phyloP scores from a whole-genome alignment of 2,113 vertebrate genomes.

The Oreotragus oreotragus region DNA sequence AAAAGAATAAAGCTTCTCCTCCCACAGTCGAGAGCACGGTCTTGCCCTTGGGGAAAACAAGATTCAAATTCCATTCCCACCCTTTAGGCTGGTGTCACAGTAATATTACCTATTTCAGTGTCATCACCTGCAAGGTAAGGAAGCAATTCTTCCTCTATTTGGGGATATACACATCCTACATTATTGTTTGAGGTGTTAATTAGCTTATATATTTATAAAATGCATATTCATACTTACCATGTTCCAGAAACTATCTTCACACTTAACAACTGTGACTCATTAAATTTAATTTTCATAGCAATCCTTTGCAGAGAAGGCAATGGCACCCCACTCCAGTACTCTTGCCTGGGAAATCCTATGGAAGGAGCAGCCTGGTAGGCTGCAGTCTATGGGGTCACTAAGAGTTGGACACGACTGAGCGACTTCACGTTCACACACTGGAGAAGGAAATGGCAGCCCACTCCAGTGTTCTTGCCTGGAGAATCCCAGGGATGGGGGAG shows the following conservation, averaged over 20 bases:
- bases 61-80: neutral
- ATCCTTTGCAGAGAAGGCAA: too few species aligned
- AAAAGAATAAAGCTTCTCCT: neutral
- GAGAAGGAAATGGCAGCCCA: too few species aligned
- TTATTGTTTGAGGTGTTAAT: neutral
- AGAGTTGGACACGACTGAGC: too few species aligned
- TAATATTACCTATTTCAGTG: neutral
- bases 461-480: too few species aligned
- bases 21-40: neutral
- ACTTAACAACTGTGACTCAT: neutral
- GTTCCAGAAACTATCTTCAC: neutral
- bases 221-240: neutral
- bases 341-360: too few species aligned
- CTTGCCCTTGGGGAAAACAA: neutral
- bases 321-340: too few species aligned
- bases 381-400: too few species aligned
- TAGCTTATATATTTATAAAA: neutral
- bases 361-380: too few species aligned
- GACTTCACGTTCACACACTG: too few species aligned
- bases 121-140: neutral
- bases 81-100: neutral
- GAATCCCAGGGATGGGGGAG: too few species aligned
- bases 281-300: neutral
- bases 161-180: neutral
- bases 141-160: neutral